Percentiles rank a stretch among this genome's conserved stretches.
phyloP scores from a whole-genome alignment of 1,140 invertebrate species.

The Eulimnadia texana region DNA sequence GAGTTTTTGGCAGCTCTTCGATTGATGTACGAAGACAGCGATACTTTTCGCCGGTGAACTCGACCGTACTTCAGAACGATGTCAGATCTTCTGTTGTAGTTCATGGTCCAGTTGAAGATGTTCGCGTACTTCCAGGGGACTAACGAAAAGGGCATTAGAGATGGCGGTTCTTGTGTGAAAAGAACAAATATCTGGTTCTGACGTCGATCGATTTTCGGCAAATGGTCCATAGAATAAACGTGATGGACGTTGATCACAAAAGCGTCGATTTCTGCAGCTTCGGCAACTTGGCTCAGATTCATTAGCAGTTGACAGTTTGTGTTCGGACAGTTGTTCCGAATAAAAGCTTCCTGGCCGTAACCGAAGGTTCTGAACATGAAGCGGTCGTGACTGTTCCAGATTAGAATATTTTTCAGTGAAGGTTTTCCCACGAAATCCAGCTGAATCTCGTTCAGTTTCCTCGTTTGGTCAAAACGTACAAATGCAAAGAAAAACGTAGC shows the following conservation, averaged over 20 bases:
- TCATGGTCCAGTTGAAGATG: conserved; percentile 37
- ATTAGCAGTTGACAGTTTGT: not conserved
- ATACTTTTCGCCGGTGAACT: conserved; percentile 16
- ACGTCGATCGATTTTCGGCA: not conserved
- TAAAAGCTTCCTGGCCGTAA: conserved; percentile 5
- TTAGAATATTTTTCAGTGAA: conserved; percentile 3
- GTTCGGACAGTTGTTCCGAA: not conserved
- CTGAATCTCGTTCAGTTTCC: not conserved
- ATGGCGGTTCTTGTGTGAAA: conserved; percentile 34
- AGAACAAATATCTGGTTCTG: conserved; percentile 34
- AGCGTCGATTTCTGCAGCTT: not conserved
- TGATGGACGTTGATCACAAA: conserved; percentile 4
- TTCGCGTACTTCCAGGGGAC: conserved; percentile 4
- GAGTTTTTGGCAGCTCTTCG: not conserved
- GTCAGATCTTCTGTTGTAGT: conserved; percentile 30
- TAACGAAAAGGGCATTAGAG: conserved; percentile 1
- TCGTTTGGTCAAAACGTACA: not conserved
- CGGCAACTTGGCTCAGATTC: not conserved
- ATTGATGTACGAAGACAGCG: not conserved
- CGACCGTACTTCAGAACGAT: conserved; percentile 26
- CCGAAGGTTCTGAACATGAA: conserved; percentile 2
- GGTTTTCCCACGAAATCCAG: not conserved
- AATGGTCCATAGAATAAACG: not conserved
- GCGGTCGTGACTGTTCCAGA: conserved; percentile 5
- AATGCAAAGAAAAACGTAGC: no score